Conservation (phyloP, 2,797 vertebrate species). For the Manis crassicaudata region DNA sequence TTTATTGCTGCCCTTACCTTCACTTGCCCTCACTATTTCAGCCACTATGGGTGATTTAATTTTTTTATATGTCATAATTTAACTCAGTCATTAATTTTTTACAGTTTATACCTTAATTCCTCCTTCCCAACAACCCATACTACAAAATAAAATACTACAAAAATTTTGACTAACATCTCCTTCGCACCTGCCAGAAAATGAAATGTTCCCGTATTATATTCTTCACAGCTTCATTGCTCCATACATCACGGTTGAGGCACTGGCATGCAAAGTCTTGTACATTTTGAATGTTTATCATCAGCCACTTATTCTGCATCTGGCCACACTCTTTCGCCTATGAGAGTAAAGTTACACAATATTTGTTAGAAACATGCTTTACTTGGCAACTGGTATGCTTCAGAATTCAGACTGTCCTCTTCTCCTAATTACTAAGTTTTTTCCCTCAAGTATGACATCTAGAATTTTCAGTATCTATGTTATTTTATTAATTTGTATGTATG, state of each 20-base stretch:
- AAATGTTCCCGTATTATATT: conserved; percentile 98
- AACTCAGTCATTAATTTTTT: neutral
- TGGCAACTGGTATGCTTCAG: neutral
- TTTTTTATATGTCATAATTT: conserved; percentile 34
- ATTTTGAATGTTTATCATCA: conserved; percentile 99
- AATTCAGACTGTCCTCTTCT: conserved; percentile 14
- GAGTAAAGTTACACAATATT: conserved; percentile 71
- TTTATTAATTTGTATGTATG: neutral
- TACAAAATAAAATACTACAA: conserved; percentile 19
- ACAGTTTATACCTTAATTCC: neutral
- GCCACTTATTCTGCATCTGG: conserved; percentile 99
- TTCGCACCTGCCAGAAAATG: conserved; percentile 98
- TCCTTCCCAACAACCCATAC: neutral
- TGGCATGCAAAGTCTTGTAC: conserved; percentile 99
- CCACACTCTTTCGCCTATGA: conserved; percentile 97
- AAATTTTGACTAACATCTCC: neutral
- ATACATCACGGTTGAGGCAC: conserved; percentile 98
- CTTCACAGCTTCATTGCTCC: conserved; percentile 99
- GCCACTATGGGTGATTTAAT: neutral
- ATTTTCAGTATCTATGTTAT: neutral
- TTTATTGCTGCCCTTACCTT: conserved; percentile 4
- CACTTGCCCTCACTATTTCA: neutral
- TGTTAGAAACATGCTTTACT: conserved; percentile 65
- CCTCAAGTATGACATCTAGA: neutral
- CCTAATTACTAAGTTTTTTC: neutral